A percentile compares a stretch with the other conserved stretches of the same genome.
Conservation (phyloP, 2,888 invertebrate species). For the Mythimna vitellina region DNA sequence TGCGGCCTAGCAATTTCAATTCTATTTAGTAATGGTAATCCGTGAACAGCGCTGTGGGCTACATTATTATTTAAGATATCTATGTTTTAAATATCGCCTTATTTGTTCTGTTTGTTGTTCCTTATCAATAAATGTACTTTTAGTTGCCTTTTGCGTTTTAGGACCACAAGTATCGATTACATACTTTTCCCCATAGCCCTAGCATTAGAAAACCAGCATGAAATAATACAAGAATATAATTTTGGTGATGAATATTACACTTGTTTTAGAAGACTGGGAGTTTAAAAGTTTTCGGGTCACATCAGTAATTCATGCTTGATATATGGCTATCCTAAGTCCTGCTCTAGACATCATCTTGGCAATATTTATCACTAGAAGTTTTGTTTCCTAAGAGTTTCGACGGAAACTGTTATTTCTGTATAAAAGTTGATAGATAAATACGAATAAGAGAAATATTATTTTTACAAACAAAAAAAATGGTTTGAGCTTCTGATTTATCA, state of each 20-base stretch:
- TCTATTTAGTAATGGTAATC: no score
- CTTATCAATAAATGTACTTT: no score
- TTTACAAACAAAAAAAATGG: no score
- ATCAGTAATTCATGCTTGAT: constrained; percentile 51
- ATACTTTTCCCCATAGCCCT: not conserved
- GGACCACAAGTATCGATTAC: not conserved
- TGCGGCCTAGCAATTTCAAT: no score
- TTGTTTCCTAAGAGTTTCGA: constrained; percentile 13
- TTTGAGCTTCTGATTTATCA: no score
- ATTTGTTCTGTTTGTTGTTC: no score
- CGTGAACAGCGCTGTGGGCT: no score
- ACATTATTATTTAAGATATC: no score
- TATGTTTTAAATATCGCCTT: no score
- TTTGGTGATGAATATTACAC: constrained; percentile 5
- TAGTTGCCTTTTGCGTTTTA: no score
- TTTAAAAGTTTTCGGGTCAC: constrained; percentile 34
- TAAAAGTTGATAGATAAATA: not conserved
- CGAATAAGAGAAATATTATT: not conserved
- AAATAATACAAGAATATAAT: not conserved
- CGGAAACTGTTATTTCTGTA: not conserved
- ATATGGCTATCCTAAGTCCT: constrained; percentile 21
- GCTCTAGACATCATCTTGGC: constrained; percentile 36
- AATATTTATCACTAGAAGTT: constrained; percentile 36
- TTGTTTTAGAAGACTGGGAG: constrained; percentile 7
- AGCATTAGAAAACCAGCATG: not conserved